Percentiles rank a stretch among this genome's conserved stretches.
phyloP scores from a whole-genome alignment of 2,888 invertebrate species.

The Cremastobaeus sp. region DNA sequence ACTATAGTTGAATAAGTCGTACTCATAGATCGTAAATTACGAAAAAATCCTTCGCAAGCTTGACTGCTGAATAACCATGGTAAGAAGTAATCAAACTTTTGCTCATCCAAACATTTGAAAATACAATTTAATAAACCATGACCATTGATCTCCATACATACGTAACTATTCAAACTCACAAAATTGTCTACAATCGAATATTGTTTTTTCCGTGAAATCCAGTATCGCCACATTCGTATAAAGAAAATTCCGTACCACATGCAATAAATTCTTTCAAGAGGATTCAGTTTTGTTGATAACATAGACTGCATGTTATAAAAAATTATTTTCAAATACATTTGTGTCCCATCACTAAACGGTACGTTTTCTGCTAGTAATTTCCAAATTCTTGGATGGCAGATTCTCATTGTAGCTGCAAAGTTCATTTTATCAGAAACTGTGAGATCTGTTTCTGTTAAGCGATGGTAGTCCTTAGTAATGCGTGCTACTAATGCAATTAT shows the following conservation, averaged over 20 bases:
- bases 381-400: conserved; percentile 1
- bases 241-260: too few species aligned
- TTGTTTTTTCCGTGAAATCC: too few species aligned
- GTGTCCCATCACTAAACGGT: neutral
- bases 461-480: neutral
- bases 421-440: neutral
- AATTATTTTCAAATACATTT: conserved; percentile 1
- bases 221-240: too few species aligned
- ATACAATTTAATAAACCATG: too few species aligned
- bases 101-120: too few species aligned
- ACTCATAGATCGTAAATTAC: neutral
- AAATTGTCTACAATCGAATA: too few species aligned
- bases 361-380: neutral
- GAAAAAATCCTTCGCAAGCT: neutral
- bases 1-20: neutral
- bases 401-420: neutral
- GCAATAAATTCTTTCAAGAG: too few species aligned
- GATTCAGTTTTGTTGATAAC: too few species aligned
- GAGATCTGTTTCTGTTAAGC: neutral
- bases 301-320: too few species aligned
- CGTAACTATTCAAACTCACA: too few species aligned
- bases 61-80: neutral
- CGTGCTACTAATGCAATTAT: neutral
- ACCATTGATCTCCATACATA: too few species aligned
- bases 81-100: too few species aligned